phyloP scores from a whole-genome alignment of 1,140 invertebrate genomes.

The Pararge aegeria region DNA sequence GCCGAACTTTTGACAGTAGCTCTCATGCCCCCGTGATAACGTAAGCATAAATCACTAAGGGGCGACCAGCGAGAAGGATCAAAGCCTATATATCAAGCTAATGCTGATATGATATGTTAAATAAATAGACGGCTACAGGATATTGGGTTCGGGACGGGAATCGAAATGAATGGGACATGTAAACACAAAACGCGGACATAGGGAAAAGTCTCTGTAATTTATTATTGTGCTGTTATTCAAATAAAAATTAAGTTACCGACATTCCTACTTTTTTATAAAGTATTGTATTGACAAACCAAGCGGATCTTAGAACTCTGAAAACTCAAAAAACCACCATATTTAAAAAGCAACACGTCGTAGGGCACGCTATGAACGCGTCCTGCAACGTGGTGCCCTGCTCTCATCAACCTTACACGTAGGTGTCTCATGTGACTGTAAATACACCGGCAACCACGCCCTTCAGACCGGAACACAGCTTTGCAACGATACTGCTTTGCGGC shows the following conservation, averaged over 20 bases:
- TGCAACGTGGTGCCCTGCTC: too few relatives aligned
- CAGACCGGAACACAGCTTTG: too few relatives aligned
- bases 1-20: background rate
- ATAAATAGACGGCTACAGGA: constrained; percentile 72
- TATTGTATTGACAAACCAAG: too few relatives aligned
- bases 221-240: background rate
- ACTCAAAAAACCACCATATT: too few relatives aligned
- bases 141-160: constrained; percentile 60
- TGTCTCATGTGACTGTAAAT: too few relatives aligned
- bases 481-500: too few relatives aligned
- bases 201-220: constrained; percentile 10
- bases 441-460: too few relatives aligned
- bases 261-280: too few relatives aligned
- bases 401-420: too few relatives aligned
- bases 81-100: constrained; percentile 73
- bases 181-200: constrained; percentile 45
- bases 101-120: constrained; percentile 76
- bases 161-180: constrained; percentile 65
- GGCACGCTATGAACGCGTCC: too few relatives aligned
- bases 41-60: constrained; percentile 56
- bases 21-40: constrained; percentile 19
- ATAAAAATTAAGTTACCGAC: background rate
- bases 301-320: too few relatives aligned
- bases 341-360: too few relatives aligned
- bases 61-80: constrained; percentile 44